A percentile compares a stretch with the other conserved stretches of the same genome.
Conservation (phyloP, 2,888 invertebrate genomes). For the Perizoma flavofasciatum region DNA sequence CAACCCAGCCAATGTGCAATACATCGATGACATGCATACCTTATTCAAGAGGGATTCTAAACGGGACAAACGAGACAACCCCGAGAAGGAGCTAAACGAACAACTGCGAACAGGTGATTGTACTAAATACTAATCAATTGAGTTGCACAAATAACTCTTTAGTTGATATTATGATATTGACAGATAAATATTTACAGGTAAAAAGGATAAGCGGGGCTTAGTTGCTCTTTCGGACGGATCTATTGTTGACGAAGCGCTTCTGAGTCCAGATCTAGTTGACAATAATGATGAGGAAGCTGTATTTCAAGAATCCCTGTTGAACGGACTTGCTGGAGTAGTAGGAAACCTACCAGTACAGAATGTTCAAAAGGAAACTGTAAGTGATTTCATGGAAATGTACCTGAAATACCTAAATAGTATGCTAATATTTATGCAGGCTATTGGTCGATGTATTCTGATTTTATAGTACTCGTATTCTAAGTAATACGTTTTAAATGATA, state of each 20-base stretch:
- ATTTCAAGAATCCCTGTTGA: constrained; percentile 82
- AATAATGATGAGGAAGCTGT: constrained; percentile 63
- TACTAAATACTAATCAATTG: neutral
- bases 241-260: constrained; percentile 85
- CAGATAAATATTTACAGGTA: constrained; percentile 61
- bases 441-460: too few relatives aligned
- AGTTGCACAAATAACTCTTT: neutral
- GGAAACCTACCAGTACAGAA: constrained; percentile 85
- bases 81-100: constrained; percentile 67
- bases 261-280: constrained; percentile 66
- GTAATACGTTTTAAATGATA: too few relatives aligned
- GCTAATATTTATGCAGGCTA: too few relatives aligned
- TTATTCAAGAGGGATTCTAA: constrained; percentile 80
- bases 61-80: constrained; percentile 77
- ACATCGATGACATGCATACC: constrained; percentile 83
- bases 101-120: constrained; percentile 55
- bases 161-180: neutral
- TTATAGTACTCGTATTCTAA: too few relatives aligned
- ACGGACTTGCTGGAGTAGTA: constrained; percentile 88
- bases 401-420: too few relatives aligned
- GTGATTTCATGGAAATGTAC: constrained; percentile 29
- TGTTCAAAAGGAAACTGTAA: constrained; percentile 85
- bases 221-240: constrained; percentile 87
- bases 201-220: constrained; percentile 86
- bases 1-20: constrained; percentile 86